Percentiles rank a stretch among this genome's conserved stretches.
Evolutionary conservation across 2,888 invertebrate genomes (phyloP).

Genomic region (Philereme vetulata): DNA sequence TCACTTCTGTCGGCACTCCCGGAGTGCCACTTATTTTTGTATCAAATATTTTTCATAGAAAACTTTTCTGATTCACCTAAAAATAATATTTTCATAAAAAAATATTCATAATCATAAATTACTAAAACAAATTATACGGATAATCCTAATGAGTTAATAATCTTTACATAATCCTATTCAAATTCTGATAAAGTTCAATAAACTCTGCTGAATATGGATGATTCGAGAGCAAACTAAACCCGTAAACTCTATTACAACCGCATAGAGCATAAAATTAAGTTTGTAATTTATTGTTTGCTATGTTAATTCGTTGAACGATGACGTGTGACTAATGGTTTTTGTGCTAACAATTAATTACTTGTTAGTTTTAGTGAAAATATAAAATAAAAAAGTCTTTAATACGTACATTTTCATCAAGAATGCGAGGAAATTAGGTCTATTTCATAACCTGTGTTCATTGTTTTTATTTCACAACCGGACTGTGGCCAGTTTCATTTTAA

Average conservation of each 20-base stretch:
- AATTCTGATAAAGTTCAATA: conserved; percentile 15
- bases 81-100: no score
- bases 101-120: no score
- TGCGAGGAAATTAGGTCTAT: no score
- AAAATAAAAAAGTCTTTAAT: no score
- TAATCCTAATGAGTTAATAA: conserved; percentile 1
- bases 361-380: background rate
- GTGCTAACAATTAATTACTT: background rate
- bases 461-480: no score
- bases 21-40: no score
- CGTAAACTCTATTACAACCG: conserved; percentile 13
- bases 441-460: no score
- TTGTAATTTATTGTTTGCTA: conserved; percentile 24
- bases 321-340: conserved; percentile 40
- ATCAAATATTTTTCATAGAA: no score
- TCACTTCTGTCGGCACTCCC: no score
- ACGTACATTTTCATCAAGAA: no score
- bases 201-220: conserved; percentile 34
- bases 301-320: conserved; percentile 55
- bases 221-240: conserved; percentile 3
- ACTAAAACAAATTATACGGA: background rate
- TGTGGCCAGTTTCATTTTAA: no score
- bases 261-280: conserved; percentile 26
- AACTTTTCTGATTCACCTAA: no score
- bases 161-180: background rate